Evolutionary conservation across 2,888 invertebrate genomes (phyloP), one percentile per base, ranked within the genome.

Genomic region (Pardosa pseudoannulata): DNA sequence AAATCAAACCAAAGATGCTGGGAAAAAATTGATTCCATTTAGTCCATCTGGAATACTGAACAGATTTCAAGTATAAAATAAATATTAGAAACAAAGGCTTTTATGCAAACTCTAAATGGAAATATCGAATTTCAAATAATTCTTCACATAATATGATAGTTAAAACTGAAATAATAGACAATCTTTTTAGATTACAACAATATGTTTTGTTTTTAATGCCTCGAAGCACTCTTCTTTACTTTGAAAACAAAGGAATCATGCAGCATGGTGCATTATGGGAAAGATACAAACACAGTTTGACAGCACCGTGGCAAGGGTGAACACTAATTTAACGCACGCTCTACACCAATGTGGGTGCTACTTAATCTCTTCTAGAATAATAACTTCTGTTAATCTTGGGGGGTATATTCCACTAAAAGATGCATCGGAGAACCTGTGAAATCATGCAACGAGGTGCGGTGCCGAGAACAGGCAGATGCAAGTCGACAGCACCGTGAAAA

Each of bases 401-500:
- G n/a, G 2, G 16, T 46, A 13, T n/a, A n/a, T n/a, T 6, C 9
- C 9, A 7, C 5, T 9, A 7, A 36, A 5, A 36, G 5, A 36
- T 36, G 36, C 9, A 36, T 36, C 36, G 36, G 6, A 36, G 5
- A 16, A 6, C 23, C 11, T 23, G 9, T 46, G 11, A 19, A 56
- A 23, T 85, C 78, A 85, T 36, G 97, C 97, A 92, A 97, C 96
- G 92, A 97, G 97, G 93, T 97, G 97, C 90, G 97, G 97, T 91
- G 97, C 97, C 89, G 96, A 96, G 90, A 96, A 94, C 91, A 97
- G 93, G 92, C 97, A 97, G 90, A 96, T 96, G 91, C 97, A 95
- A 90, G 97, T 97, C 90, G 97, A 97, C 91, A 97, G 95, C 92
- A 97, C 94, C 91, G 97, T 97, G 93, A 97, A 97, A 92, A 96